A percentile compares a stretch with the other conserved stretches of the same genome.
Evolutionary conservation across 2,113 vertebrate genomes (phyloP).

Genomic region (Numenius arquata): DNA sequence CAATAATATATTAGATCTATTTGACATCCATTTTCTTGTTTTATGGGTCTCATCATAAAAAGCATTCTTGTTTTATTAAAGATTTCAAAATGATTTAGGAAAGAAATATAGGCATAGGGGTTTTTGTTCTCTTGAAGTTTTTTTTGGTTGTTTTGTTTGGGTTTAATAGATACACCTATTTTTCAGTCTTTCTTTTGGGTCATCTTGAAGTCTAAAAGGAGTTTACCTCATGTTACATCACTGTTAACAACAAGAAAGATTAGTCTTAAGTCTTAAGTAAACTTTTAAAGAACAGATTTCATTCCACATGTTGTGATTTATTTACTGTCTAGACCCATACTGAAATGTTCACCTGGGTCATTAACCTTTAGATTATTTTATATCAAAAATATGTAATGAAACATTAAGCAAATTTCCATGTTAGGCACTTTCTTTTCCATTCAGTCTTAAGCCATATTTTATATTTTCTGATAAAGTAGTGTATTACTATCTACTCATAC

Average conservation of each 20-base stretch:
- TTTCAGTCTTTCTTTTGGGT: not conserved
- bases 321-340: not conserved
- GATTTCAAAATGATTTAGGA: not conserved
- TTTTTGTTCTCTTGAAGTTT: not conserved
- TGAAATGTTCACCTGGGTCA: not conserved
- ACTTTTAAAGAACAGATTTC: not conserved
- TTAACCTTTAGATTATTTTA: not conserved
- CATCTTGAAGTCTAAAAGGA: not conserved
- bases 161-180: not conserved
- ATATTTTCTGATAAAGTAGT: not conserved
- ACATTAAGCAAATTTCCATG: slow-evolving; percentile 15
- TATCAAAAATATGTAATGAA: not conserved
- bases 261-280: not conserved
- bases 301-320: not conserved
- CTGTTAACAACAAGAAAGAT: not conserved
- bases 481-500: not conserved
- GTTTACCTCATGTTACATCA: not conserved
- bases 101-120: not conserved
- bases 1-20: not conserved
- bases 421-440: not conserved
- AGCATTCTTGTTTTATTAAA: not conserved
- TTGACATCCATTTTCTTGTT: not conserved
- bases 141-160: not conserved
- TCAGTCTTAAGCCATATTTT: not conserved
- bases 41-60: not conserved